phyloP scores from a whole-genome alignment of 2,113 vertebrate species.

The Ochotona princeps region DNA sequence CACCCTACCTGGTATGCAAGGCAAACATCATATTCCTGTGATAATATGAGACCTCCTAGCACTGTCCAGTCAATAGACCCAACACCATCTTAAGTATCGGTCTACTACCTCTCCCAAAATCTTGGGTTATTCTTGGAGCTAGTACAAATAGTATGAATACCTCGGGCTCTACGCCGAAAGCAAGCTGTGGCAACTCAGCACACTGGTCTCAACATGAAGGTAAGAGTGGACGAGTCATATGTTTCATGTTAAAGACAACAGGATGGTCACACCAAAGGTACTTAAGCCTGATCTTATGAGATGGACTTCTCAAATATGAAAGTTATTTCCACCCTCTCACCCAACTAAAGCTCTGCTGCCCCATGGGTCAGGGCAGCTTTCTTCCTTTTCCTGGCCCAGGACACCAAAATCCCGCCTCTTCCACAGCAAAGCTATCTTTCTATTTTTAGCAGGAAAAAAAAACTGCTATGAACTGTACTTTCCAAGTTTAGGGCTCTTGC shows the following conservation, averaged over 20 bases:
- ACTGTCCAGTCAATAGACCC: constrained; percentile 12
- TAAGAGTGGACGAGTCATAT: not conserved
- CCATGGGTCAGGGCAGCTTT: not conserved
- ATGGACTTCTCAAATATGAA: not conserved
- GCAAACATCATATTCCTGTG: not conserved
- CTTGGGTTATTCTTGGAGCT: constrained; percentile 45
- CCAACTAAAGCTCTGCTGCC: not conserved
- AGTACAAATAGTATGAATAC: constrained; percentile 28
- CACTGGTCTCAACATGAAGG: not conserved
- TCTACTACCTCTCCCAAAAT: constrained; percentile 24
- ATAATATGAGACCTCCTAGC: not conserved
- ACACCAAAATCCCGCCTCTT: not conserved
- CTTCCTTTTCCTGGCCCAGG: not conserved
- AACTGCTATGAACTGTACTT: constrained; percentile 13
- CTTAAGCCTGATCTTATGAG: not conserved
- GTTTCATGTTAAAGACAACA: not conserved
- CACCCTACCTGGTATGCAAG: not conserved
- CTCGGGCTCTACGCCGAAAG: not conserved
- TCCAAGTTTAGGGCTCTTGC: constrained; percentile 59
- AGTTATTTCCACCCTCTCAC: not conserved
- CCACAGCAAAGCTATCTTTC: not conserved
- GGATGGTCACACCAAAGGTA: not conserved
- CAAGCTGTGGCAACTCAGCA: not conserved
- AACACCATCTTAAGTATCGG: not conserved
- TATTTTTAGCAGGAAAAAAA: constrained; percentile 67